Evolutionary conservation across 2,888 invertebrate genomes (phyloP).

Genomic region (Coremacera marginata): DNA sequence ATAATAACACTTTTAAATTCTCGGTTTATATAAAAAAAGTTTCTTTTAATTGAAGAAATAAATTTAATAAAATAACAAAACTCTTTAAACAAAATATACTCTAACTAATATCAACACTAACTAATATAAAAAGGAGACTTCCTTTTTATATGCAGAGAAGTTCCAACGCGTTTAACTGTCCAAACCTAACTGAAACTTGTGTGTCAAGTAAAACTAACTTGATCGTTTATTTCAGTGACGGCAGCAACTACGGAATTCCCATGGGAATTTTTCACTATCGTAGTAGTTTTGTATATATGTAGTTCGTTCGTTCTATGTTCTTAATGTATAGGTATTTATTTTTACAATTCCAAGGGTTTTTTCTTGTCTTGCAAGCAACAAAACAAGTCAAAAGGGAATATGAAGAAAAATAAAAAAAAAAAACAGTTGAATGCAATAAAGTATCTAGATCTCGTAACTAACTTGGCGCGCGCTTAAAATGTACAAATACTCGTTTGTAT

Average conservation of each 20-base stretch:
- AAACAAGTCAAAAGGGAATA: not conserved
- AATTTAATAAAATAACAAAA: conserved; percentile 50
- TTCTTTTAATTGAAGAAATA: conserved; percentile 43
- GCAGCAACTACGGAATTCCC: not conserved
- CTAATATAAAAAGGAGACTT: conserved; percentile 41
- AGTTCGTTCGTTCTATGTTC: not conserved
- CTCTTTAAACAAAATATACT: conserved; percentile 25
- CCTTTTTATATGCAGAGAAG: conserved; percentile 48
- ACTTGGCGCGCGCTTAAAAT: conserved; percentile 1
- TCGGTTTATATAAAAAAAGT: not conserved
- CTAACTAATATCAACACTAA: conserved; percentile 39
- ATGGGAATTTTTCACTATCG: not conserved
- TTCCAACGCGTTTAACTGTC: conserved; percentile 60
- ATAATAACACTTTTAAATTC: not conserved
- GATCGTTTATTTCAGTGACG: not conserved
- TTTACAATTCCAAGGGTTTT: not conserved
- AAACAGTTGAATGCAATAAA: not conserved
- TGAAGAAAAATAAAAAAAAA: not conserved
- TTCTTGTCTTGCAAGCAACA: not conserved
- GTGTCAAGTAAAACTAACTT: conserved; percentile 43
- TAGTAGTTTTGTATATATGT: not conserved
- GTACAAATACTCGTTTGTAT: not conserved
- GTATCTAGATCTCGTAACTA: not conserved
- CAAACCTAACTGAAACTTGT: conserved; percentile 61
- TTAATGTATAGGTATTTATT: not conserved